Evolutionary conservation across 2,888 invertebrate genomes (phyloP).

Genomic region (Drosophila recens): DNA sequence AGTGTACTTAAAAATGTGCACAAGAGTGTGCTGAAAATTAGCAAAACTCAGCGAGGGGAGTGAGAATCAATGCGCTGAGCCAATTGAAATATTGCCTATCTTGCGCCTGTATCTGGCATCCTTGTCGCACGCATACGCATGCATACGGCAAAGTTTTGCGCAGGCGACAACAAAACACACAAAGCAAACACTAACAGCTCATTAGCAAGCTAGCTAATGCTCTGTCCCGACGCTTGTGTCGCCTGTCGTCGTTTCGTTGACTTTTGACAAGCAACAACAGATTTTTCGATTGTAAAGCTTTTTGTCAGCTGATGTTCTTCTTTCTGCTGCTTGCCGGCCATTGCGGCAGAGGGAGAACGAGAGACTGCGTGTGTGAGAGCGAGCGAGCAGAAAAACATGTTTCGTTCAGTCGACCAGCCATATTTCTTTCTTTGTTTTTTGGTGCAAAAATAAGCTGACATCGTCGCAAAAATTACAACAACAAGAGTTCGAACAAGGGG

Average conservation of each 20-base stretch:
- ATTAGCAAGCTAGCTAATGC: slow-evolving; percentile 37
- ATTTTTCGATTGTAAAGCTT: slow-evolving; percentile 14
- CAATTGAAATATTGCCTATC: slow-evolving; percentile 55
- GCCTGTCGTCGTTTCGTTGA: slow-evolving; percentile 54
- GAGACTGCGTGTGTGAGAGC: not conserved
- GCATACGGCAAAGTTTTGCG: slow-evolving; percentile 1
- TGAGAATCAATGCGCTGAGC: slow-evolving; percentile 28
- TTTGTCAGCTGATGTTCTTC: slow-evolving; percentile 13
- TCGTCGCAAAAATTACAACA: slow-evolving; percentile 33
- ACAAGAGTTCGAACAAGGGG: slow-evolving; percentile 37
- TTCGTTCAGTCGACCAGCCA: slow-evolving; percentile 63
- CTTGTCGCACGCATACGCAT: slow-evolving; percentile 11
- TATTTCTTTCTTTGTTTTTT: slow-evolving; percentile 50
- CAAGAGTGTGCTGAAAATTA: slow-evolving; percentile 57
- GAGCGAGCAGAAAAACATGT: slow-evolving; percentile 47
- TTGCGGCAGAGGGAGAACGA: slow-evolving; percentile 5
- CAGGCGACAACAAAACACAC: slow-evolving; percentile 40
- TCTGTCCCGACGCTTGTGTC: slow-evolving; percentile 47
- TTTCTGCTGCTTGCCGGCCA: not conserved
- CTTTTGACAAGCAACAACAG: slow-evolving; percentile 55
- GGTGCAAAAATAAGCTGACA: slow-evolving; percentile 48
- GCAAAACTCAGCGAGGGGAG: slow-evolving; percentile 30
- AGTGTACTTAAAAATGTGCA: slow-evolving; percentile 38
- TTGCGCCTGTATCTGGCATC: slow-evolving; percentile 2
- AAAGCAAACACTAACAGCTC: slow-evolving; percentile 7